phyloP scores from a whole-genome alignment of 1,140 invertebrate genomes.

The Ceratoteleas bidentatus region DNA sequence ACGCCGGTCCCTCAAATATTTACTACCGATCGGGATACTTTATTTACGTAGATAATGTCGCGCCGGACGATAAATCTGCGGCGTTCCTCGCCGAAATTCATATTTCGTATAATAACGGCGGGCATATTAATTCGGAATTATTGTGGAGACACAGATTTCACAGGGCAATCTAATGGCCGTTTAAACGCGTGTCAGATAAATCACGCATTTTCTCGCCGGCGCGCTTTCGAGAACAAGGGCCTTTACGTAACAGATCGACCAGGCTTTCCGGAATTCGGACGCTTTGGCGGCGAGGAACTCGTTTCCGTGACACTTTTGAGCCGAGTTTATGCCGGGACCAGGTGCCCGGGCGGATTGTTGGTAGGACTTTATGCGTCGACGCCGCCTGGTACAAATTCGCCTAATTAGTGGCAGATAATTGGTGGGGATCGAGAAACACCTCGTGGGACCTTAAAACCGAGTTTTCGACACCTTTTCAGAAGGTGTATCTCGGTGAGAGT shows the following conservation, averaged over 20 bases:
- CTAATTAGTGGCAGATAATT: not conserved
- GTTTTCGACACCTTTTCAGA: too few relatives aligned
- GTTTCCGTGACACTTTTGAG: slow-evolving; percentile 5
- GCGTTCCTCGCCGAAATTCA: slow-evolving; percentile 19
- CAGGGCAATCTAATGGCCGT: slow-evolving; percentile 25
- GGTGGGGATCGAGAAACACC: too few relatives aligned
- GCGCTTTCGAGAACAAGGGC: not conserved
- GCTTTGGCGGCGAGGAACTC: not conserved
- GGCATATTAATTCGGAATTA: slow-evolving; percentile 35
- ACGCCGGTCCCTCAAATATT: slow-evolving; percentile 42
- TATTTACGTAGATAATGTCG: slow-evolving; percentile 45
- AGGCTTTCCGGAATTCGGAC: not conserved
- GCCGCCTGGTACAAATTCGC: not conserved
- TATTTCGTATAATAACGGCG: slow-evolving; percentile 24
- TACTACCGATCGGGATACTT: slow-evolving; percentile 32
- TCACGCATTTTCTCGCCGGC: slow-evolving; percentile 32
- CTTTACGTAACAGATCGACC: not conserved
- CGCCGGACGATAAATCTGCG: slow-evolving; percentile 26
- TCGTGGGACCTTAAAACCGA: too few relatives aligned
- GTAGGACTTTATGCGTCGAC: not conserved
- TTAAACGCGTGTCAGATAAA: slow-evolving; percentile 49
- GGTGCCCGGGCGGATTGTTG: not conserved
- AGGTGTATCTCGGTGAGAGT: too few relatives aligned
- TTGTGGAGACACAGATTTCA: slow-evolving; percentile 33
- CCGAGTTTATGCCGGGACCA: not conserved